These are phyloP conservation scores for Coracias cyanogaster DNA, from an alignment of 2,797 vertebrate species.

Conservation along the genomic window DNA sequence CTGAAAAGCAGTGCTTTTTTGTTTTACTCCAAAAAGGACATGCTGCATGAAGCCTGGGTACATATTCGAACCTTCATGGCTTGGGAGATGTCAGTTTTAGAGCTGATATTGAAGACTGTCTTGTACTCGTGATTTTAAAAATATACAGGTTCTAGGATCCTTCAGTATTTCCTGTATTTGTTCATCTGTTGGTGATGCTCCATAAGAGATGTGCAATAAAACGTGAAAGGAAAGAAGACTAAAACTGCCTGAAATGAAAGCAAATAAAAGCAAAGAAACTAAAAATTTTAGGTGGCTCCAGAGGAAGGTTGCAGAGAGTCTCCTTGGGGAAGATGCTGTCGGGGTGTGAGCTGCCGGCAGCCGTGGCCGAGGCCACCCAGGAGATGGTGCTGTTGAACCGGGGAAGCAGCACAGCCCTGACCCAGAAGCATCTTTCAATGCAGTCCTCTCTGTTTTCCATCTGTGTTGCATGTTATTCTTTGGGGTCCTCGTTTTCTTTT, in stretches of 20 bases:
- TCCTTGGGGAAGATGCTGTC: background rate
- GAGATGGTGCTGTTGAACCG: slow-evolving; percentile 67
- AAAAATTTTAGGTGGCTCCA: background rate
- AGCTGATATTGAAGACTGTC: background rate
- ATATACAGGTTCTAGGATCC: background rate
- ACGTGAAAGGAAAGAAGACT: background rate
- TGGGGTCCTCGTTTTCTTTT: background rate
- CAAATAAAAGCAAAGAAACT: background rate
- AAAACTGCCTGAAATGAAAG: background rate
- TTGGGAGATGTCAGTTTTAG: background rate
- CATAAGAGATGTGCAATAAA: background rate
- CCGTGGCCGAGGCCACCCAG: slow-evolving; percentile 11
- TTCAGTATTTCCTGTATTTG: background rate
- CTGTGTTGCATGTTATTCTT: background rate
- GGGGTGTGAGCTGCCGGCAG: background rate
- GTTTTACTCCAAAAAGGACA: background rate
- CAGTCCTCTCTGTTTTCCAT: slow-evolving; percentile 50
- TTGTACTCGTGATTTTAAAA: background rate
- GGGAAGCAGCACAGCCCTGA: background rate
- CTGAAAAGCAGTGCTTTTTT: background rate
- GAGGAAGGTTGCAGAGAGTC: background rate
- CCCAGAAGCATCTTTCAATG: slow-evolving; percentile 41
- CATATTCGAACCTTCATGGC: background rate
- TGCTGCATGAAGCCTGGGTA: background rate
- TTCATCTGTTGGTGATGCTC: background rate